A percentile compares a stretch with the other conserved stretches of the same genome.
These are phyloP conservation scores for Rhabdornis inornatus DNA, from an alignment of 2,113 vertebrate species.

Conservation along the genomic window DNA sequence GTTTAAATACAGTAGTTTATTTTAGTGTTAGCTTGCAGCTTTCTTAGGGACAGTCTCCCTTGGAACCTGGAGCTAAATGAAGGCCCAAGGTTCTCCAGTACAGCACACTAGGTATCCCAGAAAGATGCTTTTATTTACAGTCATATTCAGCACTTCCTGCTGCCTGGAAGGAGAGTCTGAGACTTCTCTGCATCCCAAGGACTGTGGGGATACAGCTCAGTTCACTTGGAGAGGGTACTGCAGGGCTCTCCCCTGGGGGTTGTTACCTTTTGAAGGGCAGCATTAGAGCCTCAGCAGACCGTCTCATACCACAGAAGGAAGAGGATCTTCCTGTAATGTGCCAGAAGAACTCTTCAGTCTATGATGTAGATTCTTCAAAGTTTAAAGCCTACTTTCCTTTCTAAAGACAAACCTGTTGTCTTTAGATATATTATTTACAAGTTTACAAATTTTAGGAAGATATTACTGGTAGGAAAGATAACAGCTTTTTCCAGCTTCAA, in stretches of 20 bases:
- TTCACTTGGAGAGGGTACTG: neutral
- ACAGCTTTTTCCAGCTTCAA: neutral
- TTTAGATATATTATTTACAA: neutral
- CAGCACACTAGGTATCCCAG: neutral
- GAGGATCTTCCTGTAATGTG: neutral
- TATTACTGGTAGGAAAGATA: neutral
- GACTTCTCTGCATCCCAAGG: neutral
- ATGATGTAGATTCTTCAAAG: neutral
- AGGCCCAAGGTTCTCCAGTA: neutral
- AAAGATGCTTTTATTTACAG: neutral
- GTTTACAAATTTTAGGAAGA: neutral
- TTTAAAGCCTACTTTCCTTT: neutral
- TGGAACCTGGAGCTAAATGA: neutral
- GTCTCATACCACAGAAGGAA: neutral
- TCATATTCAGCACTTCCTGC: neutral
- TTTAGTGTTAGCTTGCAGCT: neutral
- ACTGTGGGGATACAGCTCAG: neutral
- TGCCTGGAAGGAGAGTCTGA: neutral
- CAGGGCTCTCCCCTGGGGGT: neutral
- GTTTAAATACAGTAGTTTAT: neutral
- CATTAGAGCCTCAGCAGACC: neutral
- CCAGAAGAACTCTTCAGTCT: neutral
- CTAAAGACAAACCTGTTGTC: neutral
- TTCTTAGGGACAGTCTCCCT: neutral
- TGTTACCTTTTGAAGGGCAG: neutral